Evolutionary conservation across 2,113 vertebrate genomes (phyloP).

Genomic region (Arothron firmamentum): DNA sequence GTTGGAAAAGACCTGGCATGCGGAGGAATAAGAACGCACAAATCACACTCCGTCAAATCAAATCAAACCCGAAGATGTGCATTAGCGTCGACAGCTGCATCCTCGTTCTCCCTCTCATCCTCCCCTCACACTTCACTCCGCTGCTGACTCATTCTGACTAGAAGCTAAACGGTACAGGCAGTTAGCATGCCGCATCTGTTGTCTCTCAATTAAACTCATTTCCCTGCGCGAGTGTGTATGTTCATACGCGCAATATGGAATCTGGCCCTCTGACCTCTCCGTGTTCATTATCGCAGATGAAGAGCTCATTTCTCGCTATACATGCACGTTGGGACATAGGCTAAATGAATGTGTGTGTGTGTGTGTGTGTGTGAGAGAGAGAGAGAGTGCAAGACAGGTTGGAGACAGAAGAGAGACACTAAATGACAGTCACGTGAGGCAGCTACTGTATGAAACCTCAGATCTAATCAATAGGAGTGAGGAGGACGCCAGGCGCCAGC

Average conservation of each 20-base stretch:
- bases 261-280: slow-evolving; percentile 50
- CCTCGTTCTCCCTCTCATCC: slow-evolving; percentile 57
- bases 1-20: slow-evolving; percentile 49
- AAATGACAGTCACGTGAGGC: slow-evolving; percentile 74
- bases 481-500: slow-evolving; percentile 75
- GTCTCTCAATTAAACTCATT: slow-evolving; percentile 65
- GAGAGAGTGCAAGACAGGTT: slow-evolving; percentile 51
- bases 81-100: slow-evolving; percentile 62
- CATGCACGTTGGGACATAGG: slow-evolving; percentile 29
- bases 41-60: slow-evolving; percentile 60
- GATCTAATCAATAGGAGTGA: slow-evolving; percentile 75
- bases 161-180: slow-evolving; percentile 58
- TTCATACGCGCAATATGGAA: slow-evolving; percentile 51
- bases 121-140: slow-evolving; percentile 49
- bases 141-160: slow-evolving; percentile 63
- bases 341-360: slow-evolving; percentile 20
- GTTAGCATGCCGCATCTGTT: slow-evolving; percentile 61
- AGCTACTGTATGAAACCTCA: slow-evolving; percentile 76
- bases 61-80: slow-evolving; percentile 45
- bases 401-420: slow-evolving; percentile 71
- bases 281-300: slow-evolving; percentile 54
- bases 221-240: slow-evolving; percentile 41
- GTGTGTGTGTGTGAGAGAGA: slow-evolving; percentile 7
- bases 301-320: slow-evolving; percentile 32
- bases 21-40: slow-evolving; percentile 51